Base-by-base conservation (phyloP, 1,140 invertebrate species). In the Olivierus martensii region DNA sequence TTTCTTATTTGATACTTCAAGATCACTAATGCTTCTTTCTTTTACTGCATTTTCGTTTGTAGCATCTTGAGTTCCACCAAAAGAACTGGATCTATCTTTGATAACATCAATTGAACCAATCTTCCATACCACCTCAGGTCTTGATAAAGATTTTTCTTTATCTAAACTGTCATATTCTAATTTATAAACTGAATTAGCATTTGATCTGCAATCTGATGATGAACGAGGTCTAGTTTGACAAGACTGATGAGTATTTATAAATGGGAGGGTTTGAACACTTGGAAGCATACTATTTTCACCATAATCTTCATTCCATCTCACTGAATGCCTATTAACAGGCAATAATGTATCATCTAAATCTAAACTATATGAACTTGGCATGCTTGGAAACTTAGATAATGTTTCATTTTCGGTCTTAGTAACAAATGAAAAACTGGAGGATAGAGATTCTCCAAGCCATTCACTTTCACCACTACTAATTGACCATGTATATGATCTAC, bases 131-230 rank as follows among this genome's bases (percentile, higher is more conserved):
- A 28, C 28, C 9, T 28, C 28, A 2, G 28, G 28, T 28, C 28
- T 28, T 0, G 28, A 28, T 9, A 28, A 28, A 6, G 28, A 28
- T 28, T 28, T 28, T 28, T 28, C 28, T 28, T 28, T 28, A 9
- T 28, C 28, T 9, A 28, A 9, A 28, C 28, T 51, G 11, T 12
- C 12, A 41, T 7, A 14, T 18, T 18, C 19, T 11, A 35, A 15
- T 12, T 35, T 34, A n/a, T 15, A 21, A 21, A 9, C 18, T 19
- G n/a, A 1, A 47, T 18, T 47, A 4, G 17, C n/a, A 3, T 17
- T 50, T 15, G 18, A 35, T 35, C 15, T 17, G 34, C 57, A 59
- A 21, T 59, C 57, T 9, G 57, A 59, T 15, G 57, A 59, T 15
- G 57, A 59, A 7, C 57, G 50, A 11, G 45, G 53, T 17, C 57